Percentiles rank a stretch among this genome's conserved stretches.
These are phyloP conservation scores for Lysiphlebus fabarum DNA, from an alignment of 1,140 invertebrate genomes.

Conservation along the genomic window DNA sequence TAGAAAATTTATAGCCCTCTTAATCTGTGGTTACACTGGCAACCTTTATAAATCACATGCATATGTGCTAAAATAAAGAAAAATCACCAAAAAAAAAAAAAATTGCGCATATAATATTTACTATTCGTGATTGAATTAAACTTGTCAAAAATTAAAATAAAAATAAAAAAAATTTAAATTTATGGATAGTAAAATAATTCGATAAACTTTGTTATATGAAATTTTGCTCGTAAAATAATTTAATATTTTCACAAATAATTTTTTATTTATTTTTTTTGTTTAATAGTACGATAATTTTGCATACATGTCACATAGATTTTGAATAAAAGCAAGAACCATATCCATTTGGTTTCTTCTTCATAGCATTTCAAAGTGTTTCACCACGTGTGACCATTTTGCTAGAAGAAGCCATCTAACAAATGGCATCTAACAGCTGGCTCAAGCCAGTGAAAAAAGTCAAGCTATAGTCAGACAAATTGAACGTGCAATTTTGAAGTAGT, in stretches of 20 bases:
- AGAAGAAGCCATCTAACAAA: conserved; percentile 25
- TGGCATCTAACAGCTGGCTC: conserved; percentile 20
- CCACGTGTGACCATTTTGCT: conserved; percentile 4
- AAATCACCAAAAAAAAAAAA: conserved; percentile 39
- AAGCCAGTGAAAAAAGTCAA: conserved; percentile 4
- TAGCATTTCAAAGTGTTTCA: conserved; percentile 16
- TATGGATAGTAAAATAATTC: background rate
- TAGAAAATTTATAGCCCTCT: conserved; percentile 34
- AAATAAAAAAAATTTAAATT: background rate
- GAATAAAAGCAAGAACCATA: background rate
- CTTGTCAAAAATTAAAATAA: background rate
- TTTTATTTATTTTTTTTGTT: no score
- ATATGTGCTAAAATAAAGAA: conserved; percentile 31
- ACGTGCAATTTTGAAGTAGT: conserved; percentile 24
- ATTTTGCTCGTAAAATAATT: no score
- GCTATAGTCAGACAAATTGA: conserved; percentile 20
- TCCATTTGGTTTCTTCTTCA: conserved; percentile 13
- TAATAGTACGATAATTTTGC: no score
- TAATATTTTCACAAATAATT: no score
- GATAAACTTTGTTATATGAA: no score
- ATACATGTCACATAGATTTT: background rate
- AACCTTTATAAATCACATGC: conserved; percentile 30
- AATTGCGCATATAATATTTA: conserved; percentile 29
- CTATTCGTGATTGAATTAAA: conserved; percentile 21
- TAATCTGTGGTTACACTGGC: conserved; percentile 35